Evolutionary conservation across 2,888 invertebrate genomes (phyloP).

Genomic region (Molorchus minor): DNA sequence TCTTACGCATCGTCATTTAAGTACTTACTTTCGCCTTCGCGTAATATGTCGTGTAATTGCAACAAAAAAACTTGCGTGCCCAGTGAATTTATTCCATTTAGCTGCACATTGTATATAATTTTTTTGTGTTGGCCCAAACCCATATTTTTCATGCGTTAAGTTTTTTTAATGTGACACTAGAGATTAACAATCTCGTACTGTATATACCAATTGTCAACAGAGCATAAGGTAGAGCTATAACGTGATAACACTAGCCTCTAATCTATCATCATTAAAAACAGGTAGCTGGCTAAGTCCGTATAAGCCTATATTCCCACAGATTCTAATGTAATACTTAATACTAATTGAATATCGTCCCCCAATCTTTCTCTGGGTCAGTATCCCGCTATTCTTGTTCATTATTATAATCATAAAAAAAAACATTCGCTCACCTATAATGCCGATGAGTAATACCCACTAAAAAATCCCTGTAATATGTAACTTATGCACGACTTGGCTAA

Average conservation of each 20-base stretch:
- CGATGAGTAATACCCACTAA: slow-evolving; percentile 30
- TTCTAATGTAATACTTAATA: slow-evolving; percentile 33
- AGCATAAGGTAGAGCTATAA: background rate
- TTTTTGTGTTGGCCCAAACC: too few relatives aligned
- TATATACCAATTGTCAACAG: background rate
- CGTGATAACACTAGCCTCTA: background rate
- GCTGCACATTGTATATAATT: too few relatives aligned
- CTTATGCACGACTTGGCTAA: slow-evolving; percentile 33
- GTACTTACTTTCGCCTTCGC: too few relatives aligned
- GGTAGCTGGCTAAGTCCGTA: background rate
- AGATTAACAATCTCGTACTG: slow-evolving; percentile 2
- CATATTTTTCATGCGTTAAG: background rate
- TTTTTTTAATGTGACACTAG: slow-evolving; percentile 6
- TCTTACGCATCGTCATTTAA: too few relatives aligned
- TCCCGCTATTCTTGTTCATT: slow-evolving; percentile 39
- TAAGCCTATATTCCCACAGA: slow-evolving; percentile 36
- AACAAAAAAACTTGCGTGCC: too few relatives aligned
- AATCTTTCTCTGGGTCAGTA: slow-evolving; percentile 45
- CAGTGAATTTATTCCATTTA: too few relatives aligned
- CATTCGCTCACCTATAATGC: slow-evolving; percentile 36
- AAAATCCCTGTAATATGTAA: slow-evolving; percentile 32
- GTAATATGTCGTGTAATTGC: too few relatives aligned
- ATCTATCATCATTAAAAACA: slow-evolving; percentile 9
- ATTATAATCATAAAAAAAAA: slow-evolving; percentile 42
- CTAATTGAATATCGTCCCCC: slow-evolving; percentile 5